Evolutionary conservation across 2,888 invertebrate species (phyloP).

Genomic region (Harpalus rufipes): DNA sequence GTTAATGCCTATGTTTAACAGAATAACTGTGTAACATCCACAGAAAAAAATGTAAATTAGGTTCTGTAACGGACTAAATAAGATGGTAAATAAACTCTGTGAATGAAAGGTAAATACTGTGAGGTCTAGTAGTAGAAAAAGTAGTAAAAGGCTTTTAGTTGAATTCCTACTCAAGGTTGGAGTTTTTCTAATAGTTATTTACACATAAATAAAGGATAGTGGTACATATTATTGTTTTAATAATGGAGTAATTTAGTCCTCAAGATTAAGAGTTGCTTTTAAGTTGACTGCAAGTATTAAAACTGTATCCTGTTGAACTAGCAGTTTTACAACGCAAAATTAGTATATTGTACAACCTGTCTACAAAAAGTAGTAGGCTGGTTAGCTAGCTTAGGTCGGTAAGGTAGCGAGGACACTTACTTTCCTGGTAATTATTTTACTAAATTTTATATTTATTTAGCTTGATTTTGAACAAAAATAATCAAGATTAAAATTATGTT

Average conservation of each 20-base stretch:
- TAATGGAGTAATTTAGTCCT: not conserved
- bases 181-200: not conserved
- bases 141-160: not conserved
- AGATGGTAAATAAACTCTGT: constrained; percentile 33
- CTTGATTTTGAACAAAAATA: no score
- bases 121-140: not conserved
- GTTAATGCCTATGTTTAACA: constrained; percentile 42
- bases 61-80: constrained; percentile 36
- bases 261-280: not conserved
- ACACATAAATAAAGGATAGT: not conserved
- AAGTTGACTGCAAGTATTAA: no score
- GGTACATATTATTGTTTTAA: not conserved
- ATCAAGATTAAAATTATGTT: no score
- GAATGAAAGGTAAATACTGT: constrained; percentile 37
- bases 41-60: constrained; percentile 49
- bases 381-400: no score
- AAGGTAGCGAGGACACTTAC: no score
- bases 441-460: no score
- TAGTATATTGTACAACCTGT: no score
- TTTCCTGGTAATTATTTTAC: no score
- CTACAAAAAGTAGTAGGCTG: no score
- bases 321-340: no score
- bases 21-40: constrained; percentile 31
- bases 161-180: not conserved
- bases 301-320: no score